Percentiles rank a stretch among this genome's conserved stretches.
These are phyloP conservation scores for Musca domestica DNA, from an alignment of 1,140 invertebrate genomes.

Conservation along the genomic window DNA sequence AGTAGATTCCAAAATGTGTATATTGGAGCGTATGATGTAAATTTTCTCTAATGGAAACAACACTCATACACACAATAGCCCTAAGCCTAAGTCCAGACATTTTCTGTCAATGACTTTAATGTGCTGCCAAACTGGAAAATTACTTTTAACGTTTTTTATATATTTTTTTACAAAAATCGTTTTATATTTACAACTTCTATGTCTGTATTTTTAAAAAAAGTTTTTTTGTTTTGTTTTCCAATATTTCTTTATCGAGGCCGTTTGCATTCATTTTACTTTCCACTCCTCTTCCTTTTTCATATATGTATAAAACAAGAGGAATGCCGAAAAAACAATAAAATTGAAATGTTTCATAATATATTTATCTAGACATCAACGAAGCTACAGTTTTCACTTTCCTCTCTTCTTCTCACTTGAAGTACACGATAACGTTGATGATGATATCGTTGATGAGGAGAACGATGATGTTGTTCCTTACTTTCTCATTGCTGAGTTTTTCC, in stretches of 20 bases:
- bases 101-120: too few relatives aligned
- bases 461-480: slow-evolving; percentile 4
- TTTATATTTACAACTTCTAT: too few relatives aligned
- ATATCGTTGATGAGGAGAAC: not conserved
- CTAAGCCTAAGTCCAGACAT: too few relatives aligned
- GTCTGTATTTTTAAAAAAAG: too few relatives aligned
- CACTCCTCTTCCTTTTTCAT: not conserved
- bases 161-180: too few relatives aligned
- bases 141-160: too few relatives aligned
- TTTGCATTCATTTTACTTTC: not conserved
- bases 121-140: too few relatives aligned
- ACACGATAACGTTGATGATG: not conserved
- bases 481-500: too few relatives aligned
- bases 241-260: not conserved
- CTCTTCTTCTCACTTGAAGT: not conserved
- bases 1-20: too few relatives aligned
- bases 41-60: too few relatives aligned
- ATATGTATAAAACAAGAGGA: not conserved
- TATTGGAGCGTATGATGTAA: too few relatives aligned
- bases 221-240: not conserved
- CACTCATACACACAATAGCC: too few relatives aligned
- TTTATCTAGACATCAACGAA: not conserved
- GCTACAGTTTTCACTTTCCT: not conserved
- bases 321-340: not conserved
- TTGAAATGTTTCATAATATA: slow-evolving; percentile 7